A percentile compares a stretch with the other conserved stretches of the same genome.
phyloP scores from a whole-genome alignment of 1,140 invertebrate genomes.

The Sitobion miscanthi region DNA sequence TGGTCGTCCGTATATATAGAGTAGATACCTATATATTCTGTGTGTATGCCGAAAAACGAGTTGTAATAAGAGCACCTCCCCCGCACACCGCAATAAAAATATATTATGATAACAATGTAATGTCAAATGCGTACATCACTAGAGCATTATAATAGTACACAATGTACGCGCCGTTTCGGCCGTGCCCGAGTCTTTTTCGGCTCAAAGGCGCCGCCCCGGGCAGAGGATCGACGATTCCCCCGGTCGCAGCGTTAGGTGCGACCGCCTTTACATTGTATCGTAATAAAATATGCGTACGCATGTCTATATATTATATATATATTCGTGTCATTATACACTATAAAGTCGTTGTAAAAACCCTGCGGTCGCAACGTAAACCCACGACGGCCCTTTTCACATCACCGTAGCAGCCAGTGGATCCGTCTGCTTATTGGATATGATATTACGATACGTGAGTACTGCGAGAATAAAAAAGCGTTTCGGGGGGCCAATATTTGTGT shows the following conservation, averaged over 20 bases:
- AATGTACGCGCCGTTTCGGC: not conserved
- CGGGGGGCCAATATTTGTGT: not conserved
- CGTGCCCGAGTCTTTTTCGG: not conserved
- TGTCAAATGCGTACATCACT: not conserved
- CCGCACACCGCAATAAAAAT: not conserved
- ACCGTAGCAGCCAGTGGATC: not conserved
- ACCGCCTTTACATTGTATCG: not conserved
- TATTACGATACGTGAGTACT: too few species aligned
- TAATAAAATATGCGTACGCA: not conserved
- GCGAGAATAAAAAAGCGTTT: not conserved
- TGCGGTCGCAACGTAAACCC: not conserved
- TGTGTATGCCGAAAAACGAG: not conserved
- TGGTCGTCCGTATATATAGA: not conserved
- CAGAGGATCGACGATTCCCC: not conserved
- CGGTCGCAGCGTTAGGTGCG: not conserved
- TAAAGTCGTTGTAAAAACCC: not conserved
- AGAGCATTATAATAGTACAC: not conserved
- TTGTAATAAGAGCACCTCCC: not conserved
- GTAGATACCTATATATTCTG: not conserved
- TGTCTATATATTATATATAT: not conserved
- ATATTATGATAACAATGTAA: not conserved
- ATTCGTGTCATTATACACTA: not conserved
- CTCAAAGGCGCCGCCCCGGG: conserved; percentile 16
- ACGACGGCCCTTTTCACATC: not conserved
- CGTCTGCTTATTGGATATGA: not conserved